Evolutionary conservation across 2,888 invertebrate genomes (phyloP), one percentile per base, ranked within the genome.

Genomic region (Zhuqinia jingwanae): DNA sequence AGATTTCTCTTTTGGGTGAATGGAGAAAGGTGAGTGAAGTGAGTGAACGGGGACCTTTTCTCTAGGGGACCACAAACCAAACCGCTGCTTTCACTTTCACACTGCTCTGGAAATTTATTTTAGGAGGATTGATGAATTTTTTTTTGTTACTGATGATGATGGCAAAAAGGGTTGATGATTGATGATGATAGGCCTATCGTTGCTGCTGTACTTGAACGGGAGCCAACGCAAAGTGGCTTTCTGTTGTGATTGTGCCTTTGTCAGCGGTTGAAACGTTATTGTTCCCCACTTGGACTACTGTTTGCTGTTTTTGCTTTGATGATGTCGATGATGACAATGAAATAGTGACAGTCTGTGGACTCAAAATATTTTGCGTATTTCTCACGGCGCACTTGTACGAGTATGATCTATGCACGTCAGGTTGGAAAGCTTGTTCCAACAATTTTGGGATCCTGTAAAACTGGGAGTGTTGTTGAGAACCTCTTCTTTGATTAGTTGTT

Each of bases 361-460:
- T 85, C 36, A 88, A 85, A 68, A 87, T 58, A 63, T 86, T 78
- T 56, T 87, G 68, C 20, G 60, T 81, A 70, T 84, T 89, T 87
- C 88, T 68, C 75, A 86, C 86, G 25, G 53, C 60, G 58, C 84
- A 88, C 87, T 89, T 89, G 83, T 89, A 89, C 27, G 86, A 87
- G 65, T 89, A 89, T 36, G 86, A 86, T 25, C 82, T 87, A 13
- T 45, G 68, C 42, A 88, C 70, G 42, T 89, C 86, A 15, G 87
- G 87, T 30, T 78, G 58, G 53, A 89, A 89, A 1, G 89, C 89
- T 80, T 89, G 80, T 25, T 85, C 76, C 58, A 88, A 27, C 2
- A 88, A 53, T 45, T 88, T 82, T 3, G 87, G 87, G 15, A 88
- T 77, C 78, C 81, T 58, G 63, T 78, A 87, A 76, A 73, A 78